phyloP scores from a whole-genome alignment of 2,113 vertebrate genomes.

The Brachyistius frenatus region DNA sequence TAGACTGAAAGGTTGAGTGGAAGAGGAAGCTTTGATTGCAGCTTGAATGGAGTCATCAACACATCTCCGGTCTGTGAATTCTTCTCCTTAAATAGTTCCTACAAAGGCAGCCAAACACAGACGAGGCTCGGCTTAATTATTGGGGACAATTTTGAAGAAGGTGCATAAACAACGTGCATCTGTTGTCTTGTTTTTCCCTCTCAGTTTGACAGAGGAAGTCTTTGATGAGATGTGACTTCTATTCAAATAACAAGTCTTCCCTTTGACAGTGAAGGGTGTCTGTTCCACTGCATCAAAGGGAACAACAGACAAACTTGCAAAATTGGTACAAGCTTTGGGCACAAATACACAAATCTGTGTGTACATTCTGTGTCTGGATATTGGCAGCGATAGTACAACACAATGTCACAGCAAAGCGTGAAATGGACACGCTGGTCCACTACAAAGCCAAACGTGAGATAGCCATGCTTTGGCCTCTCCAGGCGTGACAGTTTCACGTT shows the following conservation, averaged over 20 bases:
- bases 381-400: no score
- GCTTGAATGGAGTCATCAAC: slow-evolving; percentile 1
- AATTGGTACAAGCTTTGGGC: slow-evolving; percentile 13
- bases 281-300: slow-evolving; percentile 48
- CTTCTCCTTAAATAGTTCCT: neutral
- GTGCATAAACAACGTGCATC: slow-evolving; percentile 34
- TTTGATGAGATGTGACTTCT: slow-evolving; percentile 50
- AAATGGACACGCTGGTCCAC: no score
- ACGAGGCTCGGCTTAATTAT: slow-evolving; percentile 32
- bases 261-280: slow-evolving; percentile 23
- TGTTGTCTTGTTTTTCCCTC: slow-evolving; percentile 6
- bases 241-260: slow-evolving; percentile 37
- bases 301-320: slow-evolving; percentile 26
- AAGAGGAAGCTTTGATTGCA: neutral
- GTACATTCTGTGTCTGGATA: no score
- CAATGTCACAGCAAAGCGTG: no score
- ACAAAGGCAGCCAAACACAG: neutral
- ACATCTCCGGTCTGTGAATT: neutral
- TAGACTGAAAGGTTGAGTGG: neutral
- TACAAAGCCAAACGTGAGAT: no score
- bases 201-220: slow-evolving; percentile 2
- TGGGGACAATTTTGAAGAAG: slow-evolving; percentile 15
- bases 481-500: no score
- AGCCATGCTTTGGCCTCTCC: no score
- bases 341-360: neutral